Evolutionary conservation across 2,888 invertebrate species (phyloP).

Genomic region (Matsumyia berberina): DNA sequence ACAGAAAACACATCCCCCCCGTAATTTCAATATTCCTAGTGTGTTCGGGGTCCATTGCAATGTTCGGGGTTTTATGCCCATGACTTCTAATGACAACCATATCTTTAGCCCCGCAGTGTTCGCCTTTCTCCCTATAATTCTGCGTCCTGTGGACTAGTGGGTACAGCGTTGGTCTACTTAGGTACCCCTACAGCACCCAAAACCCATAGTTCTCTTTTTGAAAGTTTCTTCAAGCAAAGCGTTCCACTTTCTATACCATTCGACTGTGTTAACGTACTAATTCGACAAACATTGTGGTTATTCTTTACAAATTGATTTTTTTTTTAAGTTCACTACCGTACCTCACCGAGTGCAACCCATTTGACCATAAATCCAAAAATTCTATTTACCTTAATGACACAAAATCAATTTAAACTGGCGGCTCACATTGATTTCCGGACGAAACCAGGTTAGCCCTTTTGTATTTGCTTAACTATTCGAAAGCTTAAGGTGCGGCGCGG

Average conservation of each 20-base stretch:
- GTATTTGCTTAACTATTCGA: slow-evolving; percentile 52
- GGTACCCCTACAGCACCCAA: too few relatives aligned
- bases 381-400: slow-evolving; percentile 45
- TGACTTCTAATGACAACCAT: too few relatives aligned
- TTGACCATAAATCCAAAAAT: slow-evolving; percentile 35
- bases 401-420: slow-evolving; percentile 28
- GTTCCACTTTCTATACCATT: slow-evolving; percentile 29
- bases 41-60: too few relatives aligned
- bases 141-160: too few relatives aligned
- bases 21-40: too few relatives aligned
- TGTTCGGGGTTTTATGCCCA: too few relatives aligned
- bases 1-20: too few relatives aligned
- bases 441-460: slow-evolving; percentile 50
- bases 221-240: slow-evolving; percentile 11
- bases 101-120: too few relatives aligned
- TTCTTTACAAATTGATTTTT: slow-evolving; percentile 14
- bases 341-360: slow-evolving; percentile 22
- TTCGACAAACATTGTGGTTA: slow-evolving; percentile 16
- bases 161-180: too few relatives aligned
- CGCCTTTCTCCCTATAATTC: too few relatives aligned
- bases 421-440: slow-evolving; percentile 40
- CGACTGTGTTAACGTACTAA: slow-evolving; percentile 28
- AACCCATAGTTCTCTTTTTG: background rate
- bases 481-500: slow-evolving; percentile 63
- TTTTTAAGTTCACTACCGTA: slow-evolving; percentile 8